phyloP scores from a whole-genome alignment of 2,113 vertebrate species.

The Elachura formosa region DNA sequence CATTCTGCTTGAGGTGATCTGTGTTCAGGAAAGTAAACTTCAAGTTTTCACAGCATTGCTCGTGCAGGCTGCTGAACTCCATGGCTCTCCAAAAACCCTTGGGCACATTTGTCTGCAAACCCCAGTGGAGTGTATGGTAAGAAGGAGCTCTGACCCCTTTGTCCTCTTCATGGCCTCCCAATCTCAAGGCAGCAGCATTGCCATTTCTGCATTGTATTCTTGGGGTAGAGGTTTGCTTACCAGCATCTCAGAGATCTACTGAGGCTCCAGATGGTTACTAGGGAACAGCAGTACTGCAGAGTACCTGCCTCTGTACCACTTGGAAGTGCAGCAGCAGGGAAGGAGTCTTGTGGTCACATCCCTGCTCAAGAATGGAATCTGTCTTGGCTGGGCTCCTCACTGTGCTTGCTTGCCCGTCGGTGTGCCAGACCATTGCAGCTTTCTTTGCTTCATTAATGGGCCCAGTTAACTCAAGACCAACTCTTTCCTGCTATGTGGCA shows the following conservation, averaged over 20 bases:
- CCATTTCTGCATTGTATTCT: neutral
- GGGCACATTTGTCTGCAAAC: neutral
- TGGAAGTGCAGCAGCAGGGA: neutral
- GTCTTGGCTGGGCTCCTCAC: accelerated
- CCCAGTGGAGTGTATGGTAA: neutral
- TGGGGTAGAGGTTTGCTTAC: neutral
- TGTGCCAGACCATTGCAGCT: neutral
- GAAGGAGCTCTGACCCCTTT: neutral
- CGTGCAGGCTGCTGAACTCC: accelerated
- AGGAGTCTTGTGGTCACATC: neutral
- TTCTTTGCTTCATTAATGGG: neutral
- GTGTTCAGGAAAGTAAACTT: neutral
- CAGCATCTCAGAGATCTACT: accelerated
- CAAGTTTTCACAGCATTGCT: neutral
- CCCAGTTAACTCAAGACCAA: neutral
- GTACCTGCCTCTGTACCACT: neutral
- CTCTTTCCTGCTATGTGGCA: neutral
- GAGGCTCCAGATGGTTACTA: neutral
- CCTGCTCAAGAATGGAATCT: neutral
- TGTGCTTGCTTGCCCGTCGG: neutral
- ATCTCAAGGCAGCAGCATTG: neutral
- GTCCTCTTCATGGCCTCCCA: neutral
- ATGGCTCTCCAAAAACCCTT: neutral
- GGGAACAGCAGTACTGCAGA: neutral
- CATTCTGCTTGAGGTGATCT: neutral